These are phyloP conservation scores for Chionoecetes opilio DNA, from an alignment of 1,140 invertebrate species.

Conservation along the genomic window DNA sequence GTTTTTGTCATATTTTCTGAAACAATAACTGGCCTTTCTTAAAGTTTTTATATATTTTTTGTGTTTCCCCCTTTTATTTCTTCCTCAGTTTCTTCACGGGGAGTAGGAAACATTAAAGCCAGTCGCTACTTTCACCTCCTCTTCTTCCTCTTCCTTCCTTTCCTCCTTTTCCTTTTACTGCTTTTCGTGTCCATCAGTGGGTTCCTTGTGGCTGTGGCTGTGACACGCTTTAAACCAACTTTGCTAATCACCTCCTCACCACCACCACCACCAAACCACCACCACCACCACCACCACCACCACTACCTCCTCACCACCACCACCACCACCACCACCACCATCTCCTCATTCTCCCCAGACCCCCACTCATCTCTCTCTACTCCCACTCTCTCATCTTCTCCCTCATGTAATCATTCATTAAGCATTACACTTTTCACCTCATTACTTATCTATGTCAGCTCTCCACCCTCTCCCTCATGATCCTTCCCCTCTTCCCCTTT, in stretches of 20 bases:
- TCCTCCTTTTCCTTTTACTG: neutral
- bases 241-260: neutral
- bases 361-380: no score
- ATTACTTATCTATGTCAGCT: no score
- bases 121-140: neutral
- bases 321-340: no score
- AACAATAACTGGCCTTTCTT: neutral
- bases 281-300: neutral
- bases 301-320: no score
- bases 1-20: neutral
- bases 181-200: neutral
- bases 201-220: neutral
- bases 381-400: no score
- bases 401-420: neutral
- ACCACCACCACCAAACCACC: neutral
- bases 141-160: no score
- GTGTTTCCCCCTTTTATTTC: neutral
- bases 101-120: neutral
- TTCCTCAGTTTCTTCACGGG: no score
- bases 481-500: no score
- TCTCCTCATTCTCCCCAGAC: no score
- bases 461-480: no score
- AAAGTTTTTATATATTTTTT: no score
- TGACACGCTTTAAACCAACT: neutral
- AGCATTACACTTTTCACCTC: no score